Evolutionary conservation across 2,797 vertebrate species (phyloP).

Genomic region (Columba guinea): DNA sequence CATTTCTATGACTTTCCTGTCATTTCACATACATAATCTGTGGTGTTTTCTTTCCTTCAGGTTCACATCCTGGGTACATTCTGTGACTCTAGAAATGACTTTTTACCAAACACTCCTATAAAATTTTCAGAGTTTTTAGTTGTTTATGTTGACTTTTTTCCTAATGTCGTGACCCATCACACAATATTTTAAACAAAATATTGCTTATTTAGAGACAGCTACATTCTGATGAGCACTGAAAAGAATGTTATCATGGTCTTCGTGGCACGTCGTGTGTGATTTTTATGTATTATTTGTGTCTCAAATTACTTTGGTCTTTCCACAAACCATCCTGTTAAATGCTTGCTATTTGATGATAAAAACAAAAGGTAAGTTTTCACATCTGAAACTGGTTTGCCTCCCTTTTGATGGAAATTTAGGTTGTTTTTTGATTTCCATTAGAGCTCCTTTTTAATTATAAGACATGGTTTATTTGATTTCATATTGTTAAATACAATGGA

Average conservation of each 20-base stretch:
- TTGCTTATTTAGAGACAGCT: background rate
- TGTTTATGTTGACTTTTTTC: background rate
- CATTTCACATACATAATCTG: background rate
- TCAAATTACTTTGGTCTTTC: background rate
- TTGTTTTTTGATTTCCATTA: background rate
- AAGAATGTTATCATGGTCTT: background rate
- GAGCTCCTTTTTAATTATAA: background rate
- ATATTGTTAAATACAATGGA: constrained; percentile 41
- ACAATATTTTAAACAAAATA: background rate
- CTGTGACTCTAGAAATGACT: background rate
- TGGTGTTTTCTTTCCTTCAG: background rate
- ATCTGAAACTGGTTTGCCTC: background rate
- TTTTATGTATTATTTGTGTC: background rate
- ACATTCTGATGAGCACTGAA: background rate
- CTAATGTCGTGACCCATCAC: background rate
- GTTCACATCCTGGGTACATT: background rate
- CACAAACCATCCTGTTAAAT: background rate
- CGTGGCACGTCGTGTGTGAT: rapidly evolving
- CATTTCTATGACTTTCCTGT: background rate
- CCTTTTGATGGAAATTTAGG: background rate
- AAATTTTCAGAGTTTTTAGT: background rate
- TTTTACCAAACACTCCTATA: background rate
- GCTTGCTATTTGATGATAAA: background rate
- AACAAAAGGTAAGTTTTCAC: background rate
- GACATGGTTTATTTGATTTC: background rate